These are phyloP conservation scores for Seriola dumerili DNA, from an alignment of 2,113 vertebrate genomes.

Conservation along the genomic window DNA sequence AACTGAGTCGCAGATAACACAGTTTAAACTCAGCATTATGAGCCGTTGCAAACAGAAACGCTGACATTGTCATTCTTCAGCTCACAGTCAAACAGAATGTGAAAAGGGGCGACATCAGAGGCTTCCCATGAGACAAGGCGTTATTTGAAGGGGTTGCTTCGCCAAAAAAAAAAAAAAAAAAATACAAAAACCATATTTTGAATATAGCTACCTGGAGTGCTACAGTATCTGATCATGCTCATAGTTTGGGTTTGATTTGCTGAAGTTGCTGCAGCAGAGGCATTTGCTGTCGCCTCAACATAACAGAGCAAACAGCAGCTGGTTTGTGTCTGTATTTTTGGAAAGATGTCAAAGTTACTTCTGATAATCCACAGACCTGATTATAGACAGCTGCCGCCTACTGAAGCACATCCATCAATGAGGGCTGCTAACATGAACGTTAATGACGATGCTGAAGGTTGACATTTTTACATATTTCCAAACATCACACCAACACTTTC, in stretches of 20 bases:
- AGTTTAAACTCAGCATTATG: slow-evolving; percentile 61
- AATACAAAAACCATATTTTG: background rate
- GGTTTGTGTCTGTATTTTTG: background rate
- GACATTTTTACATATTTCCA: background rate
- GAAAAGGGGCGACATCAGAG: slow-evolving; percentile 48
- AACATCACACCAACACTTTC: background rate
- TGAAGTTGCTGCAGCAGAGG: background rate
- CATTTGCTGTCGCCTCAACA: background rate
- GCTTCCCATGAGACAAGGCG: slow-evolving; percentile 22
- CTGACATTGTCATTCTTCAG: slow-evolving; percentile 59
- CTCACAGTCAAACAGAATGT: slow-evolving; percentile 48
- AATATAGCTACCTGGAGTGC: background rate
- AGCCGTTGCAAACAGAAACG: slow-evolving; percentile 52
- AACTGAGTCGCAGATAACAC: slow-evolving; percentile 56
- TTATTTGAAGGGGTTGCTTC: slow-evolving; percentile 21
- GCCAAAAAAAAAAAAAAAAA: background rate
- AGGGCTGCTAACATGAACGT: background rate
- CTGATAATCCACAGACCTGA: background rate
- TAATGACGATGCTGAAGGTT: background rate
- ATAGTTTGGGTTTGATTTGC: background rate
- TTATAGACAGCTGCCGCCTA: background rate
- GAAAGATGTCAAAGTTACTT: background rate
- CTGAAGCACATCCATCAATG: background rate
- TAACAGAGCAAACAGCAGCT: background rate
- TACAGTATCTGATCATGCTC: background rate